Base-by-base conservation (phyloP, 2,888 invertebrate species). In the Fragum whitleyi region DNA sequence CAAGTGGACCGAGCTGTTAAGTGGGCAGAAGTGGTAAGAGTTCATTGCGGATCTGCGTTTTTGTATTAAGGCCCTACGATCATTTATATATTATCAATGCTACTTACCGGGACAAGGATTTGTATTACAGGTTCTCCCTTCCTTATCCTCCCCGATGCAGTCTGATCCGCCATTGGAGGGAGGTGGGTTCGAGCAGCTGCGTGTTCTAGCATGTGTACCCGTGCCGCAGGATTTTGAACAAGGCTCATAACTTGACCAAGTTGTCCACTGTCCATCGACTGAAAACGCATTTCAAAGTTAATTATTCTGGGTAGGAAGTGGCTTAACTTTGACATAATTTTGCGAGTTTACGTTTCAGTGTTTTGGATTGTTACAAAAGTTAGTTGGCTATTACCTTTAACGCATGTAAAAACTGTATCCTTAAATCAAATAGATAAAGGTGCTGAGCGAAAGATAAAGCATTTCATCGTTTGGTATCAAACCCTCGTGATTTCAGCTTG, bases 141-240 rank as follows among this genome's bases (percentile, higher is more conserved):
- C 76, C n/a, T 57, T 57, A 6, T 36, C 57, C n/a, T 62, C 57
- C 29, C 86, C 86, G 5, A 6, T 21, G 59, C 86, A 86, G 11
- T 32, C 47, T 5, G 39, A 26, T 14, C 86, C 86, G 29, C 85
- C 83, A 68, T 76, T 75, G n/a, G 59, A 26, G 1, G 86, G 85
- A 2, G 62, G 36, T 16, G 86, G 86, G 61, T 79, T 81, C 11
- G 77, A 68, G 47, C 86, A 86, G 7, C 68, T 67, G 53, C 86
- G 59, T 1, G 69, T 70, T 32, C 86, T 51, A 2, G 36, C 67
- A 9, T 62, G 78, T 16, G 71, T 51, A 6, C 84, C 84, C 29
- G 62, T 23, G 26, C 79, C 79, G 32, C 83, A 83, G 6, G 77
- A 62, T 19, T 51, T 75, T 5, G 85, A 80, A 39, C 85, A 85